Conservation (phyloP, 2,888 invertebrate species). For the Thelaira solivaga region DNA sequence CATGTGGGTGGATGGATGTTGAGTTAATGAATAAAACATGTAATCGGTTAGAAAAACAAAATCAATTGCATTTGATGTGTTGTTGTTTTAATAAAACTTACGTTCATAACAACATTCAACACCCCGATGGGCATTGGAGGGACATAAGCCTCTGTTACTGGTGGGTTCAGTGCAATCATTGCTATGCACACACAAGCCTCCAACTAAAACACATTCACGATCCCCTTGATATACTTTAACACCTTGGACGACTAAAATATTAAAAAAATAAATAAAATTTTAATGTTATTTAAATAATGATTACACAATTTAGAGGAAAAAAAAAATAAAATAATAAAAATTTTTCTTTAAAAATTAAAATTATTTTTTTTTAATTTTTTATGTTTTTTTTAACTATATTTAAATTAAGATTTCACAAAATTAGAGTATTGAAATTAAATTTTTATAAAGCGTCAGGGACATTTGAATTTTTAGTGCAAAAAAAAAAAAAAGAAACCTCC, state of each 20-base stretch:
- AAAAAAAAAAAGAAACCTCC: no score
- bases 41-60: slow-evolving; percentile 24
- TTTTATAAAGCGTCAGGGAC: no score
- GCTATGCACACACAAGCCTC: slow-evolving; percentile 73
- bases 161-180: slow-evolving; percentile 71
- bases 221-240: slow-evolving; percentile 73
- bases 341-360: no score
- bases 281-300: no score
- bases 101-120: slow-evolving; percentile 76
- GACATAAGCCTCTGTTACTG: slow-evolving; percentile 73
- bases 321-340: no score
- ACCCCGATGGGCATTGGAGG: slow-evolving; percentile 69
- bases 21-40: slow-evolving; percentile 17
- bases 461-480: no score
- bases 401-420: no score
- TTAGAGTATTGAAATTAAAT: no score
- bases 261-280: neutral
- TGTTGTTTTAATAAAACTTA: slow-evolving; percentile 64
- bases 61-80: neutral
- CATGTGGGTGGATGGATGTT: slow-evolving; percentile 3
- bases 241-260: slow-evolving; percentile 71
- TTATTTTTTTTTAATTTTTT: no score
- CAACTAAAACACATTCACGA: slow-evolving; percentile 73
- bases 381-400: no score
- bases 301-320: no score